phyloP scores from a whole-genome alignment of 2,797 vertebrate species.

The Manis crassicaudata region DNA sequence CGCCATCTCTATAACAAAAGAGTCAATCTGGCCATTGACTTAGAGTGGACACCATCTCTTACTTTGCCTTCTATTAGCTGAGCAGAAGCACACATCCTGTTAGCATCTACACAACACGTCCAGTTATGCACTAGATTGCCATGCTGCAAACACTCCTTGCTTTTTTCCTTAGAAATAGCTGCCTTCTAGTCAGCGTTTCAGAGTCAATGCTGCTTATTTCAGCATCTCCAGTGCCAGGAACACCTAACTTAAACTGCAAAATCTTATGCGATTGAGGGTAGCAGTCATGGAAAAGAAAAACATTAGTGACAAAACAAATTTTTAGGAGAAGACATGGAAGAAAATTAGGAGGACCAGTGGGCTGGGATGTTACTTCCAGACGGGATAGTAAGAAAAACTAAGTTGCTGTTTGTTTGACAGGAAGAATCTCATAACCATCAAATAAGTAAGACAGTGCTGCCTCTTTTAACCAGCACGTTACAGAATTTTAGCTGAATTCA shows the following conservation, averaged over 20 bases:
- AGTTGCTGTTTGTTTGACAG: neutral
- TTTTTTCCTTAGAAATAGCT: neutral
- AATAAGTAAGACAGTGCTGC: neutral
- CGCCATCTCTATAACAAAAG: neutral
- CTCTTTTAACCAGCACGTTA: neutral
- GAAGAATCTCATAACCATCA: neutral
- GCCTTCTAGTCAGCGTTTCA: neutral
- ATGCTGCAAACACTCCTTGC: neutral
- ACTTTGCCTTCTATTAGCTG: neutral
- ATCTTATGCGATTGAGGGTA: neutral
- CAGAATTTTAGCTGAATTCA: neutral
- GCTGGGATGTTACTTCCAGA: neutral
- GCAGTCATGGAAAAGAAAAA: neutral
- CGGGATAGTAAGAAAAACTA: neutral
- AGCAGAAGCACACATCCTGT: neutral
- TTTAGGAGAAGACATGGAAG: neutral
- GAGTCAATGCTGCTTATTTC: neutral
- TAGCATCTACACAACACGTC: neutral
- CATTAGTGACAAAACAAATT: neutral
- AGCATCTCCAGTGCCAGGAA: neutral
- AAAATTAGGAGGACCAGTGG: neutral
- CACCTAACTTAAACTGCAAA: neutral
- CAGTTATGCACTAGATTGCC: neutral
- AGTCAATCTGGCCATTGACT: neutral
- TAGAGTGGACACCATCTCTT: neutral